Evolutionary conservation across 2,888 invertebrate genomes (phyloP).

Genomic region (Argynnis bischoffii): DNA sequence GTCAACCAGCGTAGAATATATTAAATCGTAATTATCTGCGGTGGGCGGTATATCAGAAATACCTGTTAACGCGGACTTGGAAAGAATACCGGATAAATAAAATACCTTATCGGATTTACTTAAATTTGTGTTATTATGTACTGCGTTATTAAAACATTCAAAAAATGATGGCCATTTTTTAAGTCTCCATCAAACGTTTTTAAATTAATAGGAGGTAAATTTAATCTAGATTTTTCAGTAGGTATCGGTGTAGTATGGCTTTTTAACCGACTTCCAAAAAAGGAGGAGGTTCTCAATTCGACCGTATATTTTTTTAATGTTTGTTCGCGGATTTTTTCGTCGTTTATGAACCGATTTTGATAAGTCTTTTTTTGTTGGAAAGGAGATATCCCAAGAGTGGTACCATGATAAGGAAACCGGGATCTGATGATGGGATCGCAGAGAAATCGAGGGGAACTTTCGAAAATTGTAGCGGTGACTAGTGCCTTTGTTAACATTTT

Average conservation of each 20-base stretch:
- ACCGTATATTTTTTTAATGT: too few relatives aligned
- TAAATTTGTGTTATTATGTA: slow-evolving; percentile 3
- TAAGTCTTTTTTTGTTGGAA: too few relatives aligned
- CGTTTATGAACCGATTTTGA: too few relatives aligned
- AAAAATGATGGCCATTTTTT: slow-evolving; percentile 2
- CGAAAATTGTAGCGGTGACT: too few relatives aligned
- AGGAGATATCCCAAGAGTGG: too few relatives aligned
- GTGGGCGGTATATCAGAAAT: slow-evolving; percentile 1
- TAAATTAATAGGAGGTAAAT: slow-evolving; percentile 15
- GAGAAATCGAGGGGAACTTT: too few relatives aligned
- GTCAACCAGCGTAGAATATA: slow-evolving; percentile 5
- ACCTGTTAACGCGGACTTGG: not conserved
- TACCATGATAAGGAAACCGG: too few relatives aligned
- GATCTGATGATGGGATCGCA: too few relatives aligned
- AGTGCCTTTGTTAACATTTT: too few relatives aligned
- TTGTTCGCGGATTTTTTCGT: too few relatives aligned
- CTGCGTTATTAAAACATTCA: slow-evolving; percentile 14
- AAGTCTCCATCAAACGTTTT: not conserved
- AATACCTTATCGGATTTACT: slow-evolving; percentile 7
- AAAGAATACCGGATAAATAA: slow-evolving; percentile 2
- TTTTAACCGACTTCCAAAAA: too few relatives aligned
- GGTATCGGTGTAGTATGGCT: not conserved
- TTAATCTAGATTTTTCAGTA: not conserved
- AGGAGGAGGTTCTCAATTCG: too few relatives aligned
- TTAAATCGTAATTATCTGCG: slow-evolving; percentile 5